A percentile compares a stretch with the other conserved stretches of the same genome.
Conservation (phyloP, 2,888 invertebrate genomes). For the Notodonta ziczac region DNA sequence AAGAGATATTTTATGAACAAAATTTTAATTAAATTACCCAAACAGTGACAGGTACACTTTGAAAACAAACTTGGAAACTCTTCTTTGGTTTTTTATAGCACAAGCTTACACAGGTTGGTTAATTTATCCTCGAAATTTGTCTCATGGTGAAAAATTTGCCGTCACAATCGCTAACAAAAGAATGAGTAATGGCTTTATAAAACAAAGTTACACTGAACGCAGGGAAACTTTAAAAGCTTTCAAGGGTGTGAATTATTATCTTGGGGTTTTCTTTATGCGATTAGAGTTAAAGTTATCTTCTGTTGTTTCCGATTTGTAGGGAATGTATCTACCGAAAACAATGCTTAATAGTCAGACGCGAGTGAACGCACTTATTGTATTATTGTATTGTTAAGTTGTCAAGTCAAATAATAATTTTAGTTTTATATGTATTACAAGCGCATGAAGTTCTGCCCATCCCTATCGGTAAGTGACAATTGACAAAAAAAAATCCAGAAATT, state of each 20-base stretch:
- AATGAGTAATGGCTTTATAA: conserved; percentile 79
- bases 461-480: no score
- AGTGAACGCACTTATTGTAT: no score
- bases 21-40: conserved; percentile 37
- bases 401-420: no score
- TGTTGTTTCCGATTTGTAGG: neutral
- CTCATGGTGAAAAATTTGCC: conserved; percentile 80
- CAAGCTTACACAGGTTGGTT: conserved; percentile 77
- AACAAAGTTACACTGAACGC: conserved; percentile 78
- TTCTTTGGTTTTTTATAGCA: conserved; percentile 64
- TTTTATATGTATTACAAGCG: no score
- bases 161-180: conserved; percentile 80
- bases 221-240: conserved; percentile 72
- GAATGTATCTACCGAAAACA: no score
- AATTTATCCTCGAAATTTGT: conserved; percentile 83
- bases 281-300: conserved; percentile 29
- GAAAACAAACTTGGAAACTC: conserved; percentile 43
- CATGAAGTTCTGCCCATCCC: no score
- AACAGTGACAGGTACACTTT: conserved; percentile 37
- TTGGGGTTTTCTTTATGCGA: conserved; percentile 56
- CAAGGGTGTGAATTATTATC: conserved; percentile 79
- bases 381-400: no score
- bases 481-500: no score
- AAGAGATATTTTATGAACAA: conserved; percentile 8
- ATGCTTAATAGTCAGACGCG: no score